These are phyloP conservation scores for Montipora capricornis DNA, from an alignment of 64 coral and sea anemone genomes.

Conservation along the genomic window DNA sequence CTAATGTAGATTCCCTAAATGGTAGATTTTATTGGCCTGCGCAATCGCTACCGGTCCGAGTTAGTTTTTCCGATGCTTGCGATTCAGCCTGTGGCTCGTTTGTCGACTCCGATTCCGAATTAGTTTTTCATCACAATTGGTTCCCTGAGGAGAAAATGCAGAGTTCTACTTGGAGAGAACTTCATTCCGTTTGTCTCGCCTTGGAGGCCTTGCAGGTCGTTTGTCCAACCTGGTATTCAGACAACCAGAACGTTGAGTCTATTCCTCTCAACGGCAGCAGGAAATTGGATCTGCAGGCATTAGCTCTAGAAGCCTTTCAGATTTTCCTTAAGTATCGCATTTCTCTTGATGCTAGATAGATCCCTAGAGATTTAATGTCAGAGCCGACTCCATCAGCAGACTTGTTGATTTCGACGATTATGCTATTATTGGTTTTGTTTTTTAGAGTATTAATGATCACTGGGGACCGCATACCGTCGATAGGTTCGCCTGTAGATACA, in stretches of 20 bases:
- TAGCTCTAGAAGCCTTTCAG: conserved; percentile 38
- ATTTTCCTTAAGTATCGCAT: conserved; percentile 15
- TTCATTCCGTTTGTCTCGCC: conserved; percentile 2
- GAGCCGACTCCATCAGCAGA: conserved; percentile 42
- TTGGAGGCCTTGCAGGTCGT: not conserved
- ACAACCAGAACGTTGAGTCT: not conserved
- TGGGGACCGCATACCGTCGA: conserved; percentile 69
- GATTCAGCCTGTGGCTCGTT: conserved; percentile 14
- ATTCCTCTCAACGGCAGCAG: conserved; percentile 53
- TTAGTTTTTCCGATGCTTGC: conserved; percentile 60
- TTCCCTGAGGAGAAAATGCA: too few species aligned
- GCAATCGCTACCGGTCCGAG: conserved; percentile 22
- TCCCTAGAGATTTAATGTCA: conserved; percentile 52
- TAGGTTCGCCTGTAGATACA: conserved; percentile 66
- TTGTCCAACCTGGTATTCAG: conserved; percentile 52
- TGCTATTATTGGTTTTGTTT: conserved; percentile 10
- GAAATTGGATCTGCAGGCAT: conserved; percentile 33
- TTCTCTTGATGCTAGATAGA: conserved; percentile 36
- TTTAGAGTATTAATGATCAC: not conserved
- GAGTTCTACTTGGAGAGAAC: conserved; percentile 66
- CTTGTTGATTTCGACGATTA: conserved; percentile 44
- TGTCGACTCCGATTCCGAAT: not conserved
- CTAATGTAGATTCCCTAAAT: conserved; percentile 32
- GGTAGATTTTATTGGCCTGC: not conserved
- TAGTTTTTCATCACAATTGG: conserved; percentile 42